Conservation (phyloP, 2,888 invertebrate species). For the Oscheius sp. region DNA sequence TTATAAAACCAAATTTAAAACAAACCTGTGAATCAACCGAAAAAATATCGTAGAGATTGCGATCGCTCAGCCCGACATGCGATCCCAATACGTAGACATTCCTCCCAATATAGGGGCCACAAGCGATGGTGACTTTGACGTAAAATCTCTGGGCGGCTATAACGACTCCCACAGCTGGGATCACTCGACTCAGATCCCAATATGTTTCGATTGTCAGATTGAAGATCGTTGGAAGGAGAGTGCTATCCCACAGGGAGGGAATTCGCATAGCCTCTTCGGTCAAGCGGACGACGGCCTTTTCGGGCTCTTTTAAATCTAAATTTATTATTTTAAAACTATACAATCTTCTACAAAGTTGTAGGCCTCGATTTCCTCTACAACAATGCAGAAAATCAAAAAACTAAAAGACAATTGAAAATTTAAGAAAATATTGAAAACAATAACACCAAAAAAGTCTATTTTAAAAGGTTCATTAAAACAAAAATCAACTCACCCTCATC, state of each 20-base stretch:
- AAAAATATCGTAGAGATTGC: neutral
- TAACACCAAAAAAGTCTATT: too few species aligned
- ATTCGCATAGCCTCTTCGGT: neutral
- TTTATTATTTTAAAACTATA: neutral
- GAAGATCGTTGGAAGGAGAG: neutral
- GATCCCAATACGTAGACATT: neutral
- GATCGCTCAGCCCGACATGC: neutral
- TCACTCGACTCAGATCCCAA: neutral
- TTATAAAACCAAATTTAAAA: too few species aligned
- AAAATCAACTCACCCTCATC: too few species aligned
- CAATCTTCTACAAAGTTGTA: too few species aligned
- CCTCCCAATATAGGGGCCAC: neutral
- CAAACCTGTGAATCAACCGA: neutral
- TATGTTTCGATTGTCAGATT: neutral
- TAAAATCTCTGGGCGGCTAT: neutral
- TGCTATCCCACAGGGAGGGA: slow-evolving; percentile 10
- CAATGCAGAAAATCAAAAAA: too few species aligned
- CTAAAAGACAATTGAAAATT: too few species aligned
- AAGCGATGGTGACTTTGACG: neutral
- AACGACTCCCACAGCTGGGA: neutral
- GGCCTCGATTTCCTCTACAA: too few species aligned
- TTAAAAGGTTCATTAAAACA: too few species aligned
- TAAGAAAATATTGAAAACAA: too few species aligned
- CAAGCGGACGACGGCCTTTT: neutral
- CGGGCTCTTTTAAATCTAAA: too few species aligned